Conservation (phyloP, 1,140 invertebrate genomes). For the Drosophila arawakana region DNA sequence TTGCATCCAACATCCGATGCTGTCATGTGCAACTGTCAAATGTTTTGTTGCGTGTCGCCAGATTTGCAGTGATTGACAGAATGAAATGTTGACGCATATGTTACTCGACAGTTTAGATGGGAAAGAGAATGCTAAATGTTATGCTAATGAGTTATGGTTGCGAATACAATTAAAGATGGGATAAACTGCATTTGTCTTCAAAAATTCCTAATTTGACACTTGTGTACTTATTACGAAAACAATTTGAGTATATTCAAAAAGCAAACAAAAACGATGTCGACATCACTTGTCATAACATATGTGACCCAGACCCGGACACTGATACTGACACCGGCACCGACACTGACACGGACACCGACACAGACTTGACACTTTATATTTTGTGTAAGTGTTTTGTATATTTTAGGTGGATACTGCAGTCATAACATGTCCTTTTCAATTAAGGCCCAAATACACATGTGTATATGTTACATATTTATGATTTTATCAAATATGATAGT, state of each 20-base stretch:
- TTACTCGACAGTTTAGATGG: conserved; percentile 34
- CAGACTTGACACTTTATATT: conserved; percentile 30
- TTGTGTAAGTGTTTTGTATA: conserved; percentile 53
- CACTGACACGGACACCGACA: conserved; percentile 26
- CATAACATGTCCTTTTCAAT: conserved; percentile 63
- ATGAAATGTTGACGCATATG: conserved; percentile 69
- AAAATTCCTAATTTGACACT: conserved; percentile 12
- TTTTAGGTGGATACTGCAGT: conserved; percentile 42
- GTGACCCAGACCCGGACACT: conserved; percentile 49
- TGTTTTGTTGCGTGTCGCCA: conserved; percentile 68
- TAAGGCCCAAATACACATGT: conserved; percentile 39
- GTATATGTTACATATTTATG: conserved; percentile 59
- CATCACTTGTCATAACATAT: conserved; percentile 77
- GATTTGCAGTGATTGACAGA: conserved; percentile 69
- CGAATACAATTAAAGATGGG: conserved; percentile 31
- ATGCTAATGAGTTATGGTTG: conserved; percentile 77
- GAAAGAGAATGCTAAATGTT: conserved; percentile 65
- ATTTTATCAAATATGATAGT: conserved; percentile 68
- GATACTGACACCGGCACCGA: conserved; percentile 29
- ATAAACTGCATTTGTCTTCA: conserved; percentile 47
- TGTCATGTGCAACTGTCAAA: conserved; percentile 74
- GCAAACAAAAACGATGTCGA: conserved; percentile 58
- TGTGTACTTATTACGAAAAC: conserved; percentile 48
- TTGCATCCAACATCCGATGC: conserved; percentile 59
- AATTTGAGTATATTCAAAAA: conserved; percentile 65